Conservation (phyloP, 2,797 vertebrate species). For the Cyclopterus lumpus region DNA sequence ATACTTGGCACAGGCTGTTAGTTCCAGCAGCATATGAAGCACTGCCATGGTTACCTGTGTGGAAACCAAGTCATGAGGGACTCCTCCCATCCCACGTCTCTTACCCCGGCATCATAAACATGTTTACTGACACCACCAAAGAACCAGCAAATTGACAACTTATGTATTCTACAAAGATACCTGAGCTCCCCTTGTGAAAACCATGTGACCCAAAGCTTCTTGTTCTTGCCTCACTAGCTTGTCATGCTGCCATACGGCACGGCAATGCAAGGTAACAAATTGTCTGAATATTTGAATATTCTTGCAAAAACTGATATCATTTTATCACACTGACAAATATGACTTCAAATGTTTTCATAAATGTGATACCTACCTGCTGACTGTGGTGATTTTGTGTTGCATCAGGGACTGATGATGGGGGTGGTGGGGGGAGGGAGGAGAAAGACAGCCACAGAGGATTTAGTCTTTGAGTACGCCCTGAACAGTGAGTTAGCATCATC, state of each 20-base stretch:
- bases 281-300: background rate
- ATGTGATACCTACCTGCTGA: slow-evolving; percentile 15
- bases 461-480: slow-evolving; percentile 49
- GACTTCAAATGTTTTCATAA: slow-evolving; percentile 4
- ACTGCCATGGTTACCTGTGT: slow-evolving; percentile 80
- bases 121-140: slow-evolving; percentile 63
- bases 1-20: slow-evolving; percentile 53
- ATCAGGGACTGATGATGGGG: slow-evolving; percentile 53
- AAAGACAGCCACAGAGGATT: slow-evolving; percentile 60
- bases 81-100: slow-evolving; percentile 52
- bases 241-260: background rate
- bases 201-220: background rate
- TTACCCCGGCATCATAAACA: slow-evolving; percentile 66
- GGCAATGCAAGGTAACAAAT: background rate
- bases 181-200: background rate
- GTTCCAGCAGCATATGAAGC: slow-evolving; percentile 55
- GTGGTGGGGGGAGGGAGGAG: slow-evolving; percentile 70
- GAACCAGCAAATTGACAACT: slow-evolving; percentile 12
- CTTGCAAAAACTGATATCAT: background rate
- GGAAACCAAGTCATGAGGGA: slow-evolving; percentile 74
- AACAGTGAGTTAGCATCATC: slow-evolving; percentile 51
- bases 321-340: background rate
- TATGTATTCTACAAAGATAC: background rate
- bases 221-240: slow-evolving; percentile 6
- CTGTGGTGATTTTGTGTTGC: slow-evolving; percentile 41